Evolutionary conservation across 2,797 vertebrate species (phyloP).

Genomic region (Sorex maritimensis): DNA sequence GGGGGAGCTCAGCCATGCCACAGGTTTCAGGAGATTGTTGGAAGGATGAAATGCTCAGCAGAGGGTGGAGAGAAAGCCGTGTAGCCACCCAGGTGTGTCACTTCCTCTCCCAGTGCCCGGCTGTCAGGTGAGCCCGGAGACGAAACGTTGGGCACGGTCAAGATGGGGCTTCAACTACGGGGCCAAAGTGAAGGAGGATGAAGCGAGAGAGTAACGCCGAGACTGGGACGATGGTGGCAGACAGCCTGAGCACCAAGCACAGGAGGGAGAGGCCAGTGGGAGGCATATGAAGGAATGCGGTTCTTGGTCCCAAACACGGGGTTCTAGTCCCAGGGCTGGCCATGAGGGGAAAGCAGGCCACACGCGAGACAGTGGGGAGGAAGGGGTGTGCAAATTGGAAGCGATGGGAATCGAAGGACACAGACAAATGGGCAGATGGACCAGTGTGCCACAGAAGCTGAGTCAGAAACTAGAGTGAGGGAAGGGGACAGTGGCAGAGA

Average conservation of each 20-base stretch:
- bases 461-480: not conserved
- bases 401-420: not conserved
- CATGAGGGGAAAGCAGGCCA: not conserved
- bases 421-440: not conserved
- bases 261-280: not conserved
- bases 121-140: not conserved
- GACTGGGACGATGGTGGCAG: too few species aligned
- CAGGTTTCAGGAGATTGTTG: not conserved
- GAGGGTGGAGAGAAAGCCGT: not conserved
- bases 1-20: not conserved
- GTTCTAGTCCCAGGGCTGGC: not conserved
- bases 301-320: not conserved
- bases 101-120: not conserved
- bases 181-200: not conserved
- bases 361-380: not conserved
- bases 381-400: not conserved
- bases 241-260: not conserved
- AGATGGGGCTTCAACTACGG: not conserved
- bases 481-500: not conserved
- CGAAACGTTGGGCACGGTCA: not conserved
- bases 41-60: not conserved
- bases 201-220: too few species aligned
- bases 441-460: not conserved
- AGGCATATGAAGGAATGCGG: not conserved
- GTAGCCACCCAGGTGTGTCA: not conserved